Evolutionary conservation across 2,888 invertebrate genomes (phyloP).

Genomic region (Cybosia mesomella): DNA sequence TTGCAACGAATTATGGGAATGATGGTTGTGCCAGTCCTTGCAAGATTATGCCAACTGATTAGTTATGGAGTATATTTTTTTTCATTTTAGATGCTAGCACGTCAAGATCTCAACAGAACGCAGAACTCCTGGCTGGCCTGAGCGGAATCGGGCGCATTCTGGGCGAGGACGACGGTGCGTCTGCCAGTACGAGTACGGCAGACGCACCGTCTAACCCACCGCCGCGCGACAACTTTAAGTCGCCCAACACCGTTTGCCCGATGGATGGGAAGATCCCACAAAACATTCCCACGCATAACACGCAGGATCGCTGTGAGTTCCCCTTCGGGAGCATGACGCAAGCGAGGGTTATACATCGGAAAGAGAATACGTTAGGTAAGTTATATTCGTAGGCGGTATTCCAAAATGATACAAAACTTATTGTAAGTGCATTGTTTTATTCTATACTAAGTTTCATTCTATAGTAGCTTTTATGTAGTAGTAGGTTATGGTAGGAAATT

Average conservation of each 20-base stretch:
- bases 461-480: too few species aligned
- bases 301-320: slow-evolving; percentile 88
- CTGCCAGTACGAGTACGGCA: slow-evolving; percentile 51
- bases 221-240: slow-evolving; percentile 88
- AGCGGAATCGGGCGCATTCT: slow-evolving; percentile 77
- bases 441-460: too few species aligned
- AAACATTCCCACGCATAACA: slow-evolving; percentile 83
- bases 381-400: too few species aligned
- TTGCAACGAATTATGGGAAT: too few species aligned
- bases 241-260: slow-evolving; percentile 96
- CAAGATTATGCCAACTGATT: not conserved
- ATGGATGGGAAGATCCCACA: slow-evolving; percentile 91
- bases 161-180: slow-evolving; percentile 63
- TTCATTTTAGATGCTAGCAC: slow-evolving; percentile 70
- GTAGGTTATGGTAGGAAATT: too few species aligned
- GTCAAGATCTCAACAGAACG: slow-evolving; percentile 68
- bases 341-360: slow-evolving; percentile 93
- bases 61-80: not conserved
- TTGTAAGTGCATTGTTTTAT: too few species aligned
- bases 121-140: slow-evolving; percentile 74
- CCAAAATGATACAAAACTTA: too few species aligned
- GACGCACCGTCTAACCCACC: slow-evolving; percentile 45
- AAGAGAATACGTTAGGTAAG: slow-evolving; percentile 87
- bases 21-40: too few species aligned
- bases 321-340: slow-evolving; percentile 97